Base-by-base conservation (phyloP, 1,140 invertebrate species). In the Drosophila simulans region DNA sequence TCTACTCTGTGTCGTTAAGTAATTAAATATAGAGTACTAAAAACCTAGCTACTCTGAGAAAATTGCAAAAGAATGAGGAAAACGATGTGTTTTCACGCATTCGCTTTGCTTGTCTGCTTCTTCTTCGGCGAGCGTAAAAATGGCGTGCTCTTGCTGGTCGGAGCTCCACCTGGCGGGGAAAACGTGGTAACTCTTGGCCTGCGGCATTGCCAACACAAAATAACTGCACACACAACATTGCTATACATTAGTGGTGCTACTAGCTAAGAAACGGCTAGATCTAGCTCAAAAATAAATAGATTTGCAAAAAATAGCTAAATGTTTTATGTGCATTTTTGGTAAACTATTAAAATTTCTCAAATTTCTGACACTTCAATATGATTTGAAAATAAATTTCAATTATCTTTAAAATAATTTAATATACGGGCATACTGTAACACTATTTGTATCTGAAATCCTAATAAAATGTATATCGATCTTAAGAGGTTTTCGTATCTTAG, bases 1-100 rank as follows among this genome's bases (percentile, higher is more conserved):
- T 4, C 7, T 34, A 13, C n/a, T n/a, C 34, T n/a, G 2, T 20
- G 34, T 25, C 11, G 4, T 31, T 31, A 31, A 31, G 31, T 31
- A 31, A 31, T 3, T n/a, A 3, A 35, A 22, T 22, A 13, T 45
- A 20, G 52, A 25, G 15, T 22, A 49, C 17, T 13, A 7, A 11
- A 68, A 45, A 10, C 8, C 8, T 20, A 5, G 1, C 7, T 11
- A 45, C 8, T 13, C 13, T 20, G 0, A 15, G 10, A 48, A 56
- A 56, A 48, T 35, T 25, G 35, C 39, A 56, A 56, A 8, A 25
- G 22, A 46, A 39, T 34, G 37, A 4, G 35, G 40, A 69, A 45
- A 69, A 69, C 63, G 25, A 55, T 55, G 62, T 68, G 65, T 70
- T 70, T 70, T 56, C 66, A 49, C 42, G 64, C 64, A 46, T 70